Evolutionary conservation across 53 echinoderm and acorn worm species (phyloP).

Genomic region (Patiria pectinifera): DNA sequence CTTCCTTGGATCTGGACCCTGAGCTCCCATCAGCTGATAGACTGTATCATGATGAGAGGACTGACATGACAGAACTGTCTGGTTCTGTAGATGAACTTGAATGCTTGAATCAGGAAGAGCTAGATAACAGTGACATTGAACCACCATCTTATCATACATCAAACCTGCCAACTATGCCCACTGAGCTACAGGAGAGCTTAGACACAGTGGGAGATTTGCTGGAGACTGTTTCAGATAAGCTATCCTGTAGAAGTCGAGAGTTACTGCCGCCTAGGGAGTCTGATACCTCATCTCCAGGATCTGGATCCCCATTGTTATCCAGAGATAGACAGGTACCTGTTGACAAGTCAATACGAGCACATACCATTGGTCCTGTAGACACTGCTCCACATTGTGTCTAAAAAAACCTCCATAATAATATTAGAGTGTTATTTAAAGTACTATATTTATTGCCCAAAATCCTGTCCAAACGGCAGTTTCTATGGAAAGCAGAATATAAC

Average conservation of each 20-base stretch:
- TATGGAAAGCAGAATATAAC: too few relatives aligned
- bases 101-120: not conserved
- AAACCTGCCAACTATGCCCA: not conserved
- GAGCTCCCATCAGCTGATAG: not conserved
- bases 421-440: not conserved
- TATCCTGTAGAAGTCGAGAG: conserved; percentile 39
- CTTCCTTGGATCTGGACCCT: not conserved
- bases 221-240: conserved; percentile 78
- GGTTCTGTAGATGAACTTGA: not conserved
- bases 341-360: not conserved
- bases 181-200: conserved; percentile 44
- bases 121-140: not conserved
- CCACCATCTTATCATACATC: not conserved
- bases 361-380: conserved; percentile 20
- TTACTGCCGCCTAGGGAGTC: not conserved
- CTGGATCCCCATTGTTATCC: conserved; percentile 40
- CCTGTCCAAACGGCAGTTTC: too few relatives aligned
- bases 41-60: not conserved
- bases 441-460: not conserved
- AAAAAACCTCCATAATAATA: not conserved
- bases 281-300: conserved; percentile 11
- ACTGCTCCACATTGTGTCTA: conserved; percentile 57
- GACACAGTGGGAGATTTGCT: conserved; percentile 68
- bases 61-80: not conserved
- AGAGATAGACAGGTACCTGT: conserved; percentile 23